phyloP scores from a whole-genome alignment of 2,888 invertebrate genomes.

The Oligia latruncula region DNA sequence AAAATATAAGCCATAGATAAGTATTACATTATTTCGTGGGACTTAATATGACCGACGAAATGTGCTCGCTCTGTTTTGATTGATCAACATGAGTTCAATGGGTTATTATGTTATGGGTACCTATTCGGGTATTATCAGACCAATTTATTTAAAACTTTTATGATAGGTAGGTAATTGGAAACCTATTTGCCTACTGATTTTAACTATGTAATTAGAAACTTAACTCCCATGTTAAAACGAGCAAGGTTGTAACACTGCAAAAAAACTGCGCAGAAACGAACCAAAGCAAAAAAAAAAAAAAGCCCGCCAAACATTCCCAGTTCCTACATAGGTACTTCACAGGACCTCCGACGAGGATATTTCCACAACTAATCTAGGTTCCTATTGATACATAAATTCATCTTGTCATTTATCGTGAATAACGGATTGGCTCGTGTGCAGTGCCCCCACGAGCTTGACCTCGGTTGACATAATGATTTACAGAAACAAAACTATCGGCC shows the following conservation, averaged over 20 bases:
- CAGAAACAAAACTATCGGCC: slow-evolving; percentile 63
- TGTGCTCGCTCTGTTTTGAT: neutral
- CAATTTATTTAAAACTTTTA: neutral
- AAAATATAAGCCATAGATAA: neutral
- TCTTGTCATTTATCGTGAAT: slow-evolving; percentile 71
- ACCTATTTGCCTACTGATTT: neutral
- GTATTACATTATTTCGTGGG: neutral
- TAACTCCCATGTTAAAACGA: neutral
- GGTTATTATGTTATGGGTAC: neutral
- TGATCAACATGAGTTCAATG: neutral
- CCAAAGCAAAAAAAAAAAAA: neutral
- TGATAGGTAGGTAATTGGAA: neutral
- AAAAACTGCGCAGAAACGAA: neutral
- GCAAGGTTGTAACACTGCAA: neutral
- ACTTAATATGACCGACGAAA: neutral
- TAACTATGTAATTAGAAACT: neutral
- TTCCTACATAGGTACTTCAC: neutral
- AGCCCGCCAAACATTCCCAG: slow-evolving; percentile 1
- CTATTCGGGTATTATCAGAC: neutral
- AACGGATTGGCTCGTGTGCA: slow-evolving; percentile 69
- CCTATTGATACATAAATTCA: slow-evolving; percentile 67
- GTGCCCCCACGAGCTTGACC: slow-evolving; percentile 68
- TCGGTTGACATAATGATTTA: slow-evolving; percentile 69
- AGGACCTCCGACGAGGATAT: slow-evolving; percentile 63
- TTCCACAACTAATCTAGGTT: slow-evolving; percentile 62